A percentile compares a stretch with the other conserved stretches of the same genome.
These are phyloP conservation scores for Psilanteris sp. DNA, from an alignment of 1,140 invertebrate genomes.

Conservation along the genomic window DNA sequence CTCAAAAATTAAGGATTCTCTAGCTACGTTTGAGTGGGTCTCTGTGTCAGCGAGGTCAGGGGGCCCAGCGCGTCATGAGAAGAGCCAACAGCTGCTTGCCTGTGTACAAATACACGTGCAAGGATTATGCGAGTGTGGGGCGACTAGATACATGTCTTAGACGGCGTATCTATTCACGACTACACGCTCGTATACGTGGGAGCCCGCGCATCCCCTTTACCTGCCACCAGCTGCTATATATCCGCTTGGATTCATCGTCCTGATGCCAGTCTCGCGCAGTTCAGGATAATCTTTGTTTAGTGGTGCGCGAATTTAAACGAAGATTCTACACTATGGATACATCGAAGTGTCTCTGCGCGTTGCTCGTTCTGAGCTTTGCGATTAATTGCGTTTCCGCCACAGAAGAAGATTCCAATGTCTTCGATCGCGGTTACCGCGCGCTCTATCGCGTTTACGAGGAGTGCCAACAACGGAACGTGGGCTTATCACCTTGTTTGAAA, in stretches of 20 bases:
- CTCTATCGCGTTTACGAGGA: constrained; percentile 77
- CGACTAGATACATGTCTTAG: constrained; percentile 42
- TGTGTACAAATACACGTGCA: constrained; percentile 37
- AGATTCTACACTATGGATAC: constrained; percentile 58
- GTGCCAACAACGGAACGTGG: constrained; percentile 76
- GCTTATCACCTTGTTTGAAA: constrained; percentile 86
- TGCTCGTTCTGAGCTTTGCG: constrained; percentile 61
- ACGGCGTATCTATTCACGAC: constrained; percentile 42
- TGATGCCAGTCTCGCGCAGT: constrained; percentile 74
- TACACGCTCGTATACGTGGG: constrained; percentile 63
- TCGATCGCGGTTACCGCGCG: constrained; percentile 75
- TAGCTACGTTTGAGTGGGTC: constrained; percentile 74
- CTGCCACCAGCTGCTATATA: constrained; percentile 72
- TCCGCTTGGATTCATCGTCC: constrained; percentile 65
- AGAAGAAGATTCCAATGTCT: constrained; percentile 67
- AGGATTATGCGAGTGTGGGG: constrained; percentile 57
- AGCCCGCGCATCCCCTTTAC: constrained; percentile 70
- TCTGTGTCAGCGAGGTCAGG: constrained; percentile 79
- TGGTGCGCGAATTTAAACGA: constrained; percentile 63
- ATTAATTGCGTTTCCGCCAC: constrained; percentile 38
- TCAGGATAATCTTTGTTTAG: constrained; percentile 68
- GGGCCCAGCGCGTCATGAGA: constrained; percentile 61
- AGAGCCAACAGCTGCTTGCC: constrained; percentile 52
- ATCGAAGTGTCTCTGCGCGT: constrained; percentile 65
- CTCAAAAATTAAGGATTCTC: constrained; percentile 50